These are phyloP conservation scores for Tangara arthus DNA, from an alignment of 2,797 vertebrate species.

Conservation along the genomic window DNA sequence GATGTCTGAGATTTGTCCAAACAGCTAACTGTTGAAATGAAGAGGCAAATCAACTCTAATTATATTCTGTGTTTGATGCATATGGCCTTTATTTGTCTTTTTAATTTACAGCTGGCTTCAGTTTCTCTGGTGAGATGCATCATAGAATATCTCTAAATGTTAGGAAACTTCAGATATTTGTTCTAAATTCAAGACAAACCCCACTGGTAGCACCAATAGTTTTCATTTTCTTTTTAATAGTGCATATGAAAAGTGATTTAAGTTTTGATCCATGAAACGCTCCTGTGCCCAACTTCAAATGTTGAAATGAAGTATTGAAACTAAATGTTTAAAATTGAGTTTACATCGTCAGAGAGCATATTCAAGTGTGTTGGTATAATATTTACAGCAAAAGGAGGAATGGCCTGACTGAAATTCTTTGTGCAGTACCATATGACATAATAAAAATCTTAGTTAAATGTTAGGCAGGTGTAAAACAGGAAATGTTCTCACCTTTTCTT, in stretches of 20 bases:
- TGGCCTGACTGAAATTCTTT: background rate
- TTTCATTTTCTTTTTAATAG: background rate
- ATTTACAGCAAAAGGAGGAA: background rate
- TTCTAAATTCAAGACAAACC: background rate
- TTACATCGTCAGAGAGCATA: accelerated
- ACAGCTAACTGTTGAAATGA: background rate
- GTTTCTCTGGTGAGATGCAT: background rate
- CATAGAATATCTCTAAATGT: background rate
- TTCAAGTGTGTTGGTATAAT: background rate
- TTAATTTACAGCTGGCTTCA: background rate
- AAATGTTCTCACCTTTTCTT: background rate
- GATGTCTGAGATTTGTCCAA: background rate
- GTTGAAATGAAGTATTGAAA: background rate
- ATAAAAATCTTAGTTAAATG: background rate
- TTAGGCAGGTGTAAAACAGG: background rate
- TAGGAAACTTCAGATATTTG: background rate
- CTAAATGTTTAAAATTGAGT: background rate
- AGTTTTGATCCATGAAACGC: background rate
- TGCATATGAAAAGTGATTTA: background rate
- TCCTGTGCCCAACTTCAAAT: background rate
- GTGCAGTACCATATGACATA: background rate
- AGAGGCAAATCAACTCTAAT: background rate
- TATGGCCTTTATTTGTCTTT: background rate
- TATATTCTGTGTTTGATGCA: background rate
- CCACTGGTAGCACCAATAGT: background rate